Evolutionary conservation across 2,888 invertebrate genomes (phyloP), one percentile per base, ranked within the genome.

Genomic region (Idaea straminata): DNA sequence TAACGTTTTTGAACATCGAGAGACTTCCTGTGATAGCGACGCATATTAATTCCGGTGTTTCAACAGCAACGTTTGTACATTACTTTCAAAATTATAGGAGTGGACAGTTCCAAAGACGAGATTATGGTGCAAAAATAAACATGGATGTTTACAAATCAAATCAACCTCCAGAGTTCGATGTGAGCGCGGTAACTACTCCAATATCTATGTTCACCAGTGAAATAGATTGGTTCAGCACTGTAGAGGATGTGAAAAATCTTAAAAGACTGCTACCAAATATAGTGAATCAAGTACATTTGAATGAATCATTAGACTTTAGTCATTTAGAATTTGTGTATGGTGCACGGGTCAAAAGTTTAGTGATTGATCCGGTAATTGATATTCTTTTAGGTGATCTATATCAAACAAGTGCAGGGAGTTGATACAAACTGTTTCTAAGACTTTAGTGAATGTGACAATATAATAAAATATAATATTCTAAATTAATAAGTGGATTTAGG

Each of bases 321-420:
- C 91, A 91, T 73, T 79, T 91, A 36, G 91, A 92, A 71, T 92
- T 89, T 72, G 73, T 87, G 15, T 92, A 88, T 67, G 91, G 91
- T 15, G 72, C 82, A 66, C 76, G 89, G 62, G 83, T 83, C 3
- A 86, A 87, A 68, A 71, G 62, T 35, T 68, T 89, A 13, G 71
- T 91, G 34, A 91, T 90, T 72, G 71, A 84, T 62, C 85, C 84
- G 62, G 76, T 87, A 6, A 74, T 80, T 63, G 73, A 73, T 66
- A 83, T 88, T 65, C 74, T 88, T 15, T 61, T 74, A 62, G 61
- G 61, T 62, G 72, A 74, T 57, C 15, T 68, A 6, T 68, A 68
- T 35, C 47, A 59, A 16, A 16, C 59, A 62, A 57, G 13, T 59
- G 47, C 47, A 47, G 47, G 47, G 13, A 47, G 47, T 47, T 47